Evolutionary conservation across 2,888 invertebrate species (phyloP).

Genomic region (Leptarthrus brevirostris): DNA sequence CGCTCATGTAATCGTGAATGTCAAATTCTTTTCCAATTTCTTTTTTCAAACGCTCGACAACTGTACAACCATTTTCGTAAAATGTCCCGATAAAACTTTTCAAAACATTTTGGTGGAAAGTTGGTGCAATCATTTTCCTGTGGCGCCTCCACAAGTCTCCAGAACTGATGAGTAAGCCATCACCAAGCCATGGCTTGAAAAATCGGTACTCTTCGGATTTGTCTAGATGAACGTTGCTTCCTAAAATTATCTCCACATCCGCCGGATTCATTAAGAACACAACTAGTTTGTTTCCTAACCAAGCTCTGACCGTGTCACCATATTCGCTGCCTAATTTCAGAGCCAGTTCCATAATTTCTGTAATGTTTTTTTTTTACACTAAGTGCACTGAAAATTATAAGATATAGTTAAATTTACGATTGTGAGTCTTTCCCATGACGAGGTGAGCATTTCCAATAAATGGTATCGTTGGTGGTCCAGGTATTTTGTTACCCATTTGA

Average conservation of each 20-base stretch:
- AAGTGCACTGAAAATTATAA: neutral
- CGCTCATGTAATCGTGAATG: conserved; percentile 82
- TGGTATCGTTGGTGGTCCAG: conserved; percentile 75
- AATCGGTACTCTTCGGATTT: conserved; percentile 80
- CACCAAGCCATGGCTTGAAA: conserved; percentile 84
- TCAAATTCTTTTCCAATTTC: conserved; percentile 80
- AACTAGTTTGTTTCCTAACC: conserved; percentile 77
- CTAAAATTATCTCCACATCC: conserved; percentile 79
- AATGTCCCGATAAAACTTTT: conserved; percentile 83
- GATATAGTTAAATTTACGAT: conserved; percentile 67
- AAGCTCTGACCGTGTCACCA: conserved; percentile 71
- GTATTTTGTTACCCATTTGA: conserved; percentile 75
- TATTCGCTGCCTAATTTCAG: conserved; percentile 69
- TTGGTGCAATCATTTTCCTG: conserved; percentile 85
- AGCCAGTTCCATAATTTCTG: conserved; percentile 70
- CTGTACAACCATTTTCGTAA: conserved; percentile 78
- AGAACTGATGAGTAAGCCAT: conserved; percentile 81
- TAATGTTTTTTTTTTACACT: conserved; percentile 16
- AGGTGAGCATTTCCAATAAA: conserved; percentile 79
- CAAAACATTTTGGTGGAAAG: conserved; percentile 84
- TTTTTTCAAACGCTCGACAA: conserved; percentile 74
- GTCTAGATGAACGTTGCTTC: conserved; percentile 79
- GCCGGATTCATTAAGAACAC: conserved; percentile 77
- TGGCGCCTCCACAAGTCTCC: conserved; percentile 85
- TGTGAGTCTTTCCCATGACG: conserved; percentile 72